phyloP scores from a whole-genome alignment of 2,888 invertebrate genomes.

The Monochamus alternatus region DNA sequence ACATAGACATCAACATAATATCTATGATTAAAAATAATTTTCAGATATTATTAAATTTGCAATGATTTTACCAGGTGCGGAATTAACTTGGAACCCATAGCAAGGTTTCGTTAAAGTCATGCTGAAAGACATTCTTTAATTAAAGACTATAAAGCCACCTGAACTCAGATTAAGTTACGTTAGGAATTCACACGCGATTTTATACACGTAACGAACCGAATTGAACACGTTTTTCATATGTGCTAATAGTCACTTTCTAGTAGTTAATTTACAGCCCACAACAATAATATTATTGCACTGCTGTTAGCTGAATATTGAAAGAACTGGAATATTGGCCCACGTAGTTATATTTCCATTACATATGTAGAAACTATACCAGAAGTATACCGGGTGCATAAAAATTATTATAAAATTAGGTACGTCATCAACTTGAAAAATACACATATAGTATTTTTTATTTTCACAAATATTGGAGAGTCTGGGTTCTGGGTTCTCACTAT shows the following conservation, averaged over 20 bases:
- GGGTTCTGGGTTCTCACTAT: too few species aligned
- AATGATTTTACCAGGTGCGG: not conserved
- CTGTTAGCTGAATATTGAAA: not conserved
- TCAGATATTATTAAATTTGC: too few species aligned
- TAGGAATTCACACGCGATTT: constrained; percentile 20
- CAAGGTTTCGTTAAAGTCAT: constrained; percentile 5
- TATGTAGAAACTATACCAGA: too few species aligned
- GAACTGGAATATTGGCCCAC: too few species aligned
- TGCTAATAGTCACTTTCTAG: not conserved
- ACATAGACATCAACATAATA: too few species aligned
- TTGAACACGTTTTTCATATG: not conserved
- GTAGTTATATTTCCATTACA: too few species aligned
- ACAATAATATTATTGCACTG: not conserved
- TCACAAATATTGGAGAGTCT: too few species aligned
- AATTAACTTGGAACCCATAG: constrained; percentile 20
- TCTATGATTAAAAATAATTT: too few species aligned
- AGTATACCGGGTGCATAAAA: too few species aligned
- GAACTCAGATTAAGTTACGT: constrained; percentile 16
- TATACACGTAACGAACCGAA: constrained; percentile 1
- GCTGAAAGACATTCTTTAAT: constrained; percentile 12
- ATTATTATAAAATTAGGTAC: too few species aligned
- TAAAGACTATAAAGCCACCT: constrained; percentile 11
- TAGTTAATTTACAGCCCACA: not conserved
- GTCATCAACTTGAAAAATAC: too few species aligned
- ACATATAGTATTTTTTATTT: too few species aligned